These are phyloP conservation scores for Brenthis ino DNA, from an alignment of 2,888 invertebrate genomes.

Conservation along the genomic window DNA sequence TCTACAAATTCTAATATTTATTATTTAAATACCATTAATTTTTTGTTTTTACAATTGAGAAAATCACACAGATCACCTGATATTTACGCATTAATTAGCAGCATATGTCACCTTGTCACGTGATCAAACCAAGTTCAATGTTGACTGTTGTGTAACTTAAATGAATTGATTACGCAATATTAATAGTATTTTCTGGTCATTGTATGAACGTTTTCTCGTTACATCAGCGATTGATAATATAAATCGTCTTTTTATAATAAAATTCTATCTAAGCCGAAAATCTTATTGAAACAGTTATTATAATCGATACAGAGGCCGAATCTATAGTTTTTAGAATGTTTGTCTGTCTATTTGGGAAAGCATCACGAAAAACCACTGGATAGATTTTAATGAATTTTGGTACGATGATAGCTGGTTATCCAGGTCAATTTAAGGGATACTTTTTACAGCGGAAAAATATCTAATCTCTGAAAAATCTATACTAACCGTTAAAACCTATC, in stretches of 20 bases:
- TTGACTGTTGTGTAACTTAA: conserved; percentile 29
- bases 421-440: no score
- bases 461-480: no score
- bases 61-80: conserved; percentile 29
- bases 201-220: not conserved
- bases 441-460: no score
- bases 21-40: conserved; percentile 14
- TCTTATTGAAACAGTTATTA: no score
- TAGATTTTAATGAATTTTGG: no score
- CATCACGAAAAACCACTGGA: no score
- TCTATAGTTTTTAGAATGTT: no score
- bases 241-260: not conserved
- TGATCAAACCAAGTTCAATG: conserved; percentile 34
- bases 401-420: no score
- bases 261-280: no score
- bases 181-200: conserved; percentile 1
- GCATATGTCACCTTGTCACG: conserved; percentile 23
- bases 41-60: conserved; percentile 25
- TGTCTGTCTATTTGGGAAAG: no score
- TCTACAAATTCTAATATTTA: conserved; percentile 20
- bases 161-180: conserved; percentile 15
- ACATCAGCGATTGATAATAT: not conserved
- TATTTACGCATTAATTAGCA: conserved; percentile 36
- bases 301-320: no score
- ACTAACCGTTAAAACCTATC: no score